phyloP scores from a whole-genome alignment of 1,140 invertebrate genomes.

The Ectropis grisescens region DNA sequence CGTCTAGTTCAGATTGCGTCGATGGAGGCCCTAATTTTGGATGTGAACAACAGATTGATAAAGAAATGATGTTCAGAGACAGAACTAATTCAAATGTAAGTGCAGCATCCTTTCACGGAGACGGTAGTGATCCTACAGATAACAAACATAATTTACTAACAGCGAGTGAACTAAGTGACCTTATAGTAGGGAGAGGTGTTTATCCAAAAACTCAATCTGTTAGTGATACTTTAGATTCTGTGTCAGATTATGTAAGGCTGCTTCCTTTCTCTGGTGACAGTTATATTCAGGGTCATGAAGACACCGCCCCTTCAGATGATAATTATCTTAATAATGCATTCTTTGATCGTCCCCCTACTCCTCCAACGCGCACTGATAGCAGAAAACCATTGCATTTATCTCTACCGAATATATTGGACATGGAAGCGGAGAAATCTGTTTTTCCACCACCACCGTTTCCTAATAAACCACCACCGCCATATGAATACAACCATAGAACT shows the following conservation, averaged over 20 bases:
- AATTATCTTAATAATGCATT: constrained; percentile 62
- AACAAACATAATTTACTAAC: constrained; percentile 80
- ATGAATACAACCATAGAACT: constrained; percentile 60
- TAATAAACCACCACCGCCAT: constrained; percentile 56
- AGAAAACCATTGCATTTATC: constrained; percentile 64
- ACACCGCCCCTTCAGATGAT: constrained; percentile 66
- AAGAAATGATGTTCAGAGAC: constrained; percentile 67
- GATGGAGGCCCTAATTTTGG: constrained; percentile 47
- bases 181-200: constrained; percentile 81
- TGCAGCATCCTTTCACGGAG: constrained; percentile 83
- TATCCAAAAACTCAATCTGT: constrained; percentile 86
- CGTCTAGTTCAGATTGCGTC: constrained; percentile 65
- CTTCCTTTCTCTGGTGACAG: constrained; percentile 73
- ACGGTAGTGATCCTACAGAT: constrained; percentile 86
- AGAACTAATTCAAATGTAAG: constrained; percentile 84
- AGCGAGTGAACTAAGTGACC: constrained; percentile 83
- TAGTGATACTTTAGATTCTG: constrained; percentile 86
- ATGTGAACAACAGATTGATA: constrained; percentile 26
- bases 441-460: constrained; percentile 24
- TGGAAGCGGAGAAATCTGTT: constrained; percentile 21
- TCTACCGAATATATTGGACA: constrained; percentile 56
- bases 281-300: constrained; percentile 68
- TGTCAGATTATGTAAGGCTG: constrained; percentile 89
- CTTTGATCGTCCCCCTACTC: constrained; percentile 71
- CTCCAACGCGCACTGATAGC: constrained; percentile 76